Percentiles rank a stretch among this genome's conserved stretches.
Evolutionary conservation across 2,797 vertebrate species (phyloP).

Genomic region (Micrastur ruficollis): DNA sequence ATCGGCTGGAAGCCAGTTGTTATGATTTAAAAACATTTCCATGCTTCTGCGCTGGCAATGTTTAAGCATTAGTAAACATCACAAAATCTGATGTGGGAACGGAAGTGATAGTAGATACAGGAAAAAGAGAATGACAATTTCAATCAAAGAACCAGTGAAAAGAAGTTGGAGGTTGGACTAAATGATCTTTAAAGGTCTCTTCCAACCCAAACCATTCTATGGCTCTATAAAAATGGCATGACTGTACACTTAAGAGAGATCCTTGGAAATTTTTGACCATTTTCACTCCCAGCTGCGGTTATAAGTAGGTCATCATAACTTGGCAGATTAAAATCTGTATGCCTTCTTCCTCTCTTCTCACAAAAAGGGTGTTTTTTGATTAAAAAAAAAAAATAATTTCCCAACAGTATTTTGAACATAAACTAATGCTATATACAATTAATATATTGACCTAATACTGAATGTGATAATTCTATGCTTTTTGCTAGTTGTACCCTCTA

Average conservation of each 20-base stretch:
- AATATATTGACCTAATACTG: neutral
- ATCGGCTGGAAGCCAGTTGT: constrained; percentile 47
- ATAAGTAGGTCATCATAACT: fast-evolving
- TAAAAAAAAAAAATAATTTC: neutral
- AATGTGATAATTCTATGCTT: neutral
- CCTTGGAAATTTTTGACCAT: neutral
- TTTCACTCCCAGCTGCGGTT: neutral
- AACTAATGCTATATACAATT: neutral
- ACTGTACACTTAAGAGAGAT: neutral
- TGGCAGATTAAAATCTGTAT: neutral
- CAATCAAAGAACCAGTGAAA: neutral
- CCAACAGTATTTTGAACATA: neutral
- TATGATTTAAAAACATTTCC: constrained; percentile 3
- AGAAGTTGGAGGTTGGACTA: neutral
- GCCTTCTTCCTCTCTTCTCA: neutral
- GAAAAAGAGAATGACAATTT: neutral
- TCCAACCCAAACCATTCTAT: neutral
- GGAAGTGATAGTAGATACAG: neutral
- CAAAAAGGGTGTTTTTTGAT: neutral
- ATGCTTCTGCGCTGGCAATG: neutral
- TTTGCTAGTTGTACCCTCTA: neutral
- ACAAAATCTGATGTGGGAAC: neutral
- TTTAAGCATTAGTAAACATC: neutral
- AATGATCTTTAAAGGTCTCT: neutral
- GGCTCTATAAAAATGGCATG: neutral